Evolutionary conservation across 2,888 invertebrate species (phyloP).

Genomic region (Ischnus inquisitorius): DNA sequence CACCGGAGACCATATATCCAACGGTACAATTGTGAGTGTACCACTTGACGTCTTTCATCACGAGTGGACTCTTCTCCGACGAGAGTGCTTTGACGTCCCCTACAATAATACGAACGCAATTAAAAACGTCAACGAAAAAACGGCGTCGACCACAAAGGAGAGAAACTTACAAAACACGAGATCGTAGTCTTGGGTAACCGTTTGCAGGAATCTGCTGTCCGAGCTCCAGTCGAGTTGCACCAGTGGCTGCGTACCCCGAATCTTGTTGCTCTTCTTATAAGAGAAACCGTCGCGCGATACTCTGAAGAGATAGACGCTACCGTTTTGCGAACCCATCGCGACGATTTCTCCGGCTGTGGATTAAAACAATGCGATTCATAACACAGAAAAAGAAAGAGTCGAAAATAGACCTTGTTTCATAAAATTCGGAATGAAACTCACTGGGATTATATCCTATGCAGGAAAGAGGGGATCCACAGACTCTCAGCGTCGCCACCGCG

Average conservation of each 20-base stretch:
- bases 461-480: slow-evolving; percentile 94
- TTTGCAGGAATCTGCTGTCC: slow-evolving; percentile 95
- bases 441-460: slow-evolving; percentile 96
- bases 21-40: slow-evolving; percentile 94
- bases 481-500: slow-evolving; percentile 93
- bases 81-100: slow-evolving; percentile 96
- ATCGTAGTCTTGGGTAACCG: slow-evolving; percentile 96
- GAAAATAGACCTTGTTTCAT: not conserved
- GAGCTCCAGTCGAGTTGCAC: slow-evolving; percentile 96
- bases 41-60: slow-evolving; percentile 97
- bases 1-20: slow-evolving; percentile 94
- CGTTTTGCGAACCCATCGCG: slow-evolving; percentile 96
- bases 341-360: slow-evolving; percentile 93
- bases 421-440: slow-evolving; percentile 83
- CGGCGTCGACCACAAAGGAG: not conserved
- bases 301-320: slow-evolving; percentile 93
- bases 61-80: slow-evolving; percentile 94
- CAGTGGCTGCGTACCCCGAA: slow-evolving; percentile 93
- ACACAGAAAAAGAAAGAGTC: slow-evolving; percentile 1
- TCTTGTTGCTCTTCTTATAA: slow-evolving; percentile 95
- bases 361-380: slow-evolving; percentile 53
- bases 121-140: not conserved
- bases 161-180: slow-evolving; percentile 92
- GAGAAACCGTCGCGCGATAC: slow-evolving; percentile 96
- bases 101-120: slow-evolving; percentile 79